Base-by-base conservation (phyloP, 1,140 invertebrate species). In the Pogonomyrmex californicus region DNA sequence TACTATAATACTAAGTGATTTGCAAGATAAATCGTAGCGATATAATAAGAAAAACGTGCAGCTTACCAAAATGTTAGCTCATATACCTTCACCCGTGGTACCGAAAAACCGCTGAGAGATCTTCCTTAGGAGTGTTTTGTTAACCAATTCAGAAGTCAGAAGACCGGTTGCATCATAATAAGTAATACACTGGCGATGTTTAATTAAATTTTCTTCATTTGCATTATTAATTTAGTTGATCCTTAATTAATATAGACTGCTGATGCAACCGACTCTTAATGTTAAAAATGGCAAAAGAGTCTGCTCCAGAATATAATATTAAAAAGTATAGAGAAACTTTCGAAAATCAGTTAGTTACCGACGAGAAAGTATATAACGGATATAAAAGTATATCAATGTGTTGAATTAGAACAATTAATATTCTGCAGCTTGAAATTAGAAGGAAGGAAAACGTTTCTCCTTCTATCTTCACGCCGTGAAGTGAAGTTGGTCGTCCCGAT, bases 41-140 rank as follows among this genome's bases (percentile, higher is more conserved):
- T 58, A 79, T 65, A 30, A 56, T 70, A 77, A 85, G 88, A 81
- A 90, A 91, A 81, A 90, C 88, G 73, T 91, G 88, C 90, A 92
- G 89, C 94, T 95, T 95, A 95, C 93, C 93, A 86, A 49, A 85
- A 92, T 70, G 92, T 86, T 89, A 92, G 90, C 92, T 90, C 85
- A 92, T 93, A 94, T 93, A 94, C 94, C 94, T 92, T 93, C 93
- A 95, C 95, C 95, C 71, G 66, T 93, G 90, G 91, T 90, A 93
- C 89, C 90, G 86, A 92, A 93, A 93, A 95, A 92, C 93, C 91
- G 88, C 83, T 87, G 87, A 87, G 91, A 89, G 88, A 70, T 86
- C 68, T 68, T 78, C 71, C 87, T 87, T 85, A 87, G 92, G 92
- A 94, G 92, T 87, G 91, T 93, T 91, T 92, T 92, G 93, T 93